Conservation (phyloP, 2,888 invertebrate genomes). For the Apeira syringaria region DNA sequence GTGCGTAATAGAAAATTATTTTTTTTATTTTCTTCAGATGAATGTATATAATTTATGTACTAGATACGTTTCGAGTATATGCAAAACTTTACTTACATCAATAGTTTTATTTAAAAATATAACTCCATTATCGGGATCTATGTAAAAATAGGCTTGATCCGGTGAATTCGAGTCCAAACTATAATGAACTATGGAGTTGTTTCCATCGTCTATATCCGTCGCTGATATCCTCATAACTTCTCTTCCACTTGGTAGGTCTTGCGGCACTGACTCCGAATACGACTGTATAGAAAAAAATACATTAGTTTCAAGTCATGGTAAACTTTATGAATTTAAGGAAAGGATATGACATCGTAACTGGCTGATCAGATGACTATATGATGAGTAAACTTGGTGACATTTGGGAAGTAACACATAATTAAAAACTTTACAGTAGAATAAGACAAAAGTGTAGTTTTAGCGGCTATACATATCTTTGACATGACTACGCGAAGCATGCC, state of each 20-base stretch:
- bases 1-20: too few species aligned
- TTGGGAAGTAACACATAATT: too few species aligned
- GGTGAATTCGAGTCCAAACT: constrained; percentile 77
- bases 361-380: too few species aligned
- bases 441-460: constrained; percentile 17
- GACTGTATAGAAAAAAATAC: constrained; percentile 58
- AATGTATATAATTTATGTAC: too few species aligned
- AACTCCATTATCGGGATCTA: constrained; percentile 92
- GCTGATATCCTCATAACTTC: constrained; percentile 96
- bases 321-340: too few species aligned
- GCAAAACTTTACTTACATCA: constrained; percentile 77
- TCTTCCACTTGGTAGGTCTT: constrained; percentile 87
- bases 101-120: constrained; percentile 88
- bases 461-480: constrained; percentile 35
- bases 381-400: too few species aligned
- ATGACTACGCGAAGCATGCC: constrained; percentile 81
- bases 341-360: too few species aligned
- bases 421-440: too few species aligned
- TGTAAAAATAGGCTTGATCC: constrained; percentile 88
- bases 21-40: too few species aligned
- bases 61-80: too few species aligned
- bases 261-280: constrained; percentile 90
- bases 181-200: constrained; percentile 94
- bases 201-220: constrained; percentile 95
- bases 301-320: constrained; percentile 14